Evolutionary conservation across 1,140 invertebrate species (phyloP).

Genomic region (Centruroides sculpturatus): DNA sequence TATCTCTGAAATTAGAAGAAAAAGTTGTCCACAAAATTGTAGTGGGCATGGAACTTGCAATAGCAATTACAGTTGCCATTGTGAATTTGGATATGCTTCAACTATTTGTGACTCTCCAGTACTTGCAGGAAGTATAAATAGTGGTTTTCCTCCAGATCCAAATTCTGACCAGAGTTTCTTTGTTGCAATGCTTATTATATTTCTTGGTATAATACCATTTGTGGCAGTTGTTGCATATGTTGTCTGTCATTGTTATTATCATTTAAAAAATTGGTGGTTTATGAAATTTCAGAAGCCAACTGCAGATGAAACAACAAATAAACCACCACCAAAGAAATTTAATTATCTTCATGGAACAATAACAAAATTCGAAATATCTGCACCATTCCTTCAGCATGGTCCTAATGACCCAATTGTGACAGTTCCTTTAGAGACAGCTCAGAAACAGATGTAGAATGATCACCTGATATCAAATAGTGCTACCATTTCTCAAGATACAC

Average conservation of each 20-base stretch:
- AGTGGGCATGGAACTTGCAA: constrained; percentile 84
- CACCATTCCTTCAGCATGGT: neutral
- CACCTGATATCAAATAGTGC: neutral
- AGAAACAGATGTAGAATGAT: neutral
- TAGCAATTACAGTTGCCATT: constrained; percentile 82
- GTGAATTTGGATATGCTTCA: constrained; percentile 72
- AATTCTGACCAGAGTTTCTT: neutral
- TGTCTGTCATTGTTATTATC: too few species aligned
- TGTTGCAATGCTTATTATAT: constrained; percentile 53
- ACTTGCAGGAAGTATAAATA: constrained; percentile 76
- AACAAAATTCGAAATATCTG: neutral
- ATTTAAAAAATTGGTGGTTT: constrained; percentile 43
- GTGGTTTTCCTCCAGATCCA: constrained; percentile 74
- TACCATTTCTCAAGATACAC: too few species aligned
- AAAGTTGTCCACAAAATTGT: constrained; percentile 62
- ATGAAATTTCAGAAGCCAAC: constrained; percentile 31
- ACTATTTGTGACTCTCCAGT: constrained; percentile 72
- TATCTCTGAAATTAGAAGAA: constrained; percentile 30
- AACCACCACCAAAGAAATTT: neutral
- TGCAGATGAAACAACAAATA: constrained; percentile 10
- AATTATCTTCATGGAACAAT: neutral
- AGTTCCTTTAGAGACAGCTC: neutral
- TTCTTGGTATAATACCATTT: constrained; percentile 62
- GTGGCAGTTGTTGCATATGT: constrained; percentile 41
- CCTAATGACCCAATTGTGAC: neutral